Evolutionary conservation across 1,140 invertebrate species (phyloP).

Genomic region (Drosophila grimshawi): DNA sequence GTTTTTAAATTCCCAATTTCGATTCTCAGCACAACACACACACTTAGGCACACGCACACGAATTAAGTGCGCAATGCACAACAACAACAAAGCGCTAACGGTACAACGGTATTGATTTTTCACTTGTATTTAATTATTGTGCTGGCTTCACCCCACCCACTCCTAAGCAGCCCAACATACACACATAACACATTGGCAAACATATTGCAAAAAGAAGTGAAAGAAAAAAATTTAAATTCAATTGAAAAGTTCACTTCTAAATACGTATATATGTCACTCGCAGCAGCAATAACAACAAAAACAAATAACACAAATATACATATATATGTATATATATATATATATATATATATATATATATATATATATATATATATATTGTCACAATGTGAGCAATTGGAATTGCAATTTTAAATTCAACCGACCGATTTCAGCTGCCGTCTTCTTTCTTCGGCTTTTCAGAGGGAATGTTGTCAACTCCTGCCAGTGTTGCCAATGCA

Average conservation of each 20-base stretch:
- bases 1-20: background rate
- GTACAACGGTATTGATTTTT: constrained; percentile 62
- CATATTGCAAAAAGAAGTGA: constrained; percentile 16
- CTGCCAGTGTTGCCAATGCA: constrained; percentile 22
- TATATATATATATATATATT: background rate
- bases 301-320: background rate
- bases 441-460: constrained; percentile 25
- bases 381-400: background rate
- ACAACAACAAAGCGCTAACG: constrained; percentile 47
- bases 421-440: constrained; percentile 44
- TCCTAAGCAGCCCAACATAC: background rate
- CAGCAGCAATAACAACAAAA: background rate
- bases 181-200: background rate
- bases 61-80: constrained; percentile 40
- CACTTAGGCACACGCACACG: constrained; percentile 2
- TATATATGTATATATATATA: too few species aligned
- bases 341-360: background rate
- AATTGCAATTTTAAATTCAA: constrained; percentile 21
- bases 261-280: constrained; percentile 9
- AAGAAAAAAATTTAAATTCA: constrained; percentile 2
- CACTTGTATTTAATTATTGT: constrained; percentile 50
- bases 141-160: constrained; percentile 17
- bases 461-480: constrained; percentile 36
- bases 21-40: constrained; percentile 11
- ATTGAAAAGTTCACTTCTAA: constrained; percentile 10